Evolutionary conservation across 2,797 vertebrate genomes (phyloP), one percentile per base, ranked within the genome.

Genomic region (Anolis apletophallus): DNA sequence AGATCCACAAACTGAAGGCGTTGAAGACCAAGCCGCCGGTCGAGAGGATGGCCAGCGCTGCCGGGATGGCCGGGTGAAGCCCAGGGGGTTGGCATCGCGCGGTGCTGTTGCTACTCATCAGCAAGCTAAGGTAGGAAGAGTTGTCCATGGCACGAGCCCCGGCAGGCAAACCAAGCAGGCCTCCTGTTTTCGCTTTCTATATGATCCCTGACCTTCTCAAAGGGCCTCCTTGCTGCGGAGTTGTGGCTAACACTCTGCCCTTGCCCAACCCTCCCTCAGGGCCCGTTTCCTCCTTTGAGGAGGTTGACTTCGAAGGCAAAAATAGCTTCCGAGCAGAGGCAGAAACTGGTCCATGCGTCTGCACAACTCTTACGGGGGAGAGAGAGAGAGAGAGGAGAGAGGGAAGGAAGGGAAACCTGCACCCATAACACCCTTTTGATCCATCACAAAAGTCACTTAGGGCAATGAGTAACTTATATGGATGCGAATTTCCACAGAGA

Each of bases 1-100:
- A 97, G 1, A 96, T 95, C 95, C 96, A 97, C 57, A 95, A 75
- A 86, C 95, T 96, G 84, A 95, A 91, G 67, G 87, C 61, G 21
- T 97, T 97, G 77, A 97, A 91, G 52, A 97, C 29, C 64, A 97
- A 72, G 1, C 97, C 96, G 11, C 91, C 46, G 50, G 95, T 85
- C 81, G 95, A 95, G 78, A 97, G 87, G 21, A 97, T 81, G 59
- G 91, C 93, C 64, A 96, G 72, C 84, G 96, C 79, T 78, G 93
- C 88, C 0, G 92, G 82, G 67, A 96, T 86, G 76, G 46, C 3
- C 1, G 4, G 1, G 55, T 72, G 78, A 16, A 91, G 55, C 4
- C 6, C 17, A 69, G 91, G 88, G 2, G 88, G 34, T 26, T 40
- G 0, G 2, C 88, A 90, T 10, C 7, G 12, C 1, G 1, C 0